A percentile compares a stretch with the other conserved stretches of the same genome.
Conservation (phyloP, 1,140 invertebrate species). For the Geopemphigus sp. region DNA sequence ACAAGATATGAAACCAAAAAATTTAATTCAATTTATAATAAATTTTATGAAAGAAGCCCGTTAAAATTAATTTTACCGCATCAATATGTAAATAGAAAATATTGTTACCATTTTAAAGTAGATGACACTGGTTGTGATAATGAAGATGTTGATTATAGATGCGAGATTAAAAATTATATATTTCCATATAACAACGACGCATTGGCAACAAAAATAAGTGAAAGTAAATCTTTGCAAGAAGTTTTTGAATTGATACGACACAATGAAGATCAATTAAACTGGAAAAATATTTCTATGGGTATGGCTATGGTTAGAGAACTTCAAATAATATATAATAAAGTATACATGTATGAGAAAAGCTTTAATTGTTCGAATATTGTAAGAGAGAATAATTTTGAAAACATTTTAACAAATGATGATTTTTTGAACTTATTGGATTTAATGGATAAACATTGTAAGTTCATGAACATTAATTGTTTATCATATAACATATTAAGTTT, state of each 20-base stretch:
- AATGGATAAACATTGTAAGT: constrained; percentile 17
- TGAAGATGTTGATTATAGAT: constrained; percentile 24
- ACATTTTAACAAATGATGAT: constrained; percentile 41
- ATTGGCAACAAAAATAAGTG: constrained; percentile 6
- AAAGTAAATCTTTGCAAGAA: constrained; percentile 32
- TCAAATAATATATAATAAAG: constrained; percentile 32
- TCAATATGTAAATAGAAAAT: constrained; percentile 11
- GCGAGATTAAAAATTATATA: constrained; percentile 32
- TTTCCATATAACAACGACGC: neutral
- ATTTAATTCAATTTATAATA: neutral
- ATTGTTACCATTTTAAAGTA: constrained; percentile 23
- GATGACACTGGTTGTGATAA: constrained; percentile 25
- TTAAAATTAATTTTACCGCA: neutral
- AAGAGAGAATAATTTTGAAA: constrained; percentile 21
- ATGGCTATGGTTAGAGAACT: constrained; percentile 45
- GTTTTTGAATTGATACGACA: constrained; percentile 15
- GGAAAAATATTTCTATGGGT: constrained; percentile 41
- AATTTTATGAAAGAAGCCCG: neutral
- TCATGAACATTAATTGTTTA: constrained; percentile 30
- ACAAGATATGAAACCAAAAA: constrained; percentile 13
- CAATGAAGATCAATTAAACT: constrained; percentile 11
- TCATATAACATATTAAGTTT: constrained; percentile 40
- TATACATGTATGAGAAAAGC: constrained; percentile 7
- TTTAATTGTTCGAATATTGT: neutral
- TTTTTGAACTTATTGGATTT: constrained; percentile 37